Base-by-base conservation (phyloP, 2,797 vertebrate genomes). In the Acipenser transmontanus region DNA sequence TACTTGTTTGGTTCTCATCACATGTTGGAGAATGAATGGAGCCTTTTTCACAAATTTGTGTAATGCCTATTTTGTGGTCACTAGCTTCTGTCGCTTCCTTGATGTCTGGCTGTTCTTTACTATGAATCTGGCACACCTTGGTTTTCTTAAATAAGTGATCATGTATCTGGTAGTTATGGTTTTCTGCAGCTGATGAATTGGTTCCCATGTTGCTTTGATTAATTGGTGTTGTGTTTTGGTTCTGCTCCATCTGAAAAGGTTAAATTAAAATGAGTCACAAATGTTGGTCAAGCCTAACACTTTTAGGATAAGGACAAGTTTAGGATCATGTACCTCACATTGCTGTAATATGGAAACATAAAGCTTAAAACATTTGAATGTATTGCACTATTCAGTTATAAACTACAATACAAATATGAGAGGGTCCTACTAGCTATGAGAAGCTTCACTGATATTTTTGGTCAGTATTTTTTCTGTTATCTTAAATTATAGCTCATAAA, bases 231-330 rank as follows among this genome's bases (percentile, higher is more conserved):
- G 9, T 50, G 52, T 54, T n/a, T 48, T 5, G 48, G 20, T 59
- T 59, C 61, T 72, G 77, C 64, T 83, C 82, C 79, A 79, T 80
- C 91, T 92, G 84, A 79, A 72, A 67, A 34, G 34, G 34, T 34
- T 34, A 34, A 34, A 34, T 34, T 34, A 34, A 34, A 34, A 34
- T 34, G 34, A 34, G 34, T 34, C 34, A 34, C 34, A 34, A 34
- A 34, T 34, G 34, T 34, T 34, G 34, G 34, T 34, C 34, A 34
- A 34, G 34, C 4, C 34, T 34, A 34, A 34, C 34, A 34, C 34
- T 34, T 34, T 34, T n/a, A n/a, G n/a, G n/a, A n/a, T n/a, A n/a
- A n/a, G n/a, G 34, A 34, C 34, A 34, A 34, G 34, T 34, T 34
- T 34, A 34, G 34, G 34, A 4, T 34, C 34, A 34, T 34, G 34